A percentile compares a stretch with the other conserved stretches of the same genome.
Conservation (phyloP, 2,797 vertebrate species). For the Acipenser transmontanus region DNA sequence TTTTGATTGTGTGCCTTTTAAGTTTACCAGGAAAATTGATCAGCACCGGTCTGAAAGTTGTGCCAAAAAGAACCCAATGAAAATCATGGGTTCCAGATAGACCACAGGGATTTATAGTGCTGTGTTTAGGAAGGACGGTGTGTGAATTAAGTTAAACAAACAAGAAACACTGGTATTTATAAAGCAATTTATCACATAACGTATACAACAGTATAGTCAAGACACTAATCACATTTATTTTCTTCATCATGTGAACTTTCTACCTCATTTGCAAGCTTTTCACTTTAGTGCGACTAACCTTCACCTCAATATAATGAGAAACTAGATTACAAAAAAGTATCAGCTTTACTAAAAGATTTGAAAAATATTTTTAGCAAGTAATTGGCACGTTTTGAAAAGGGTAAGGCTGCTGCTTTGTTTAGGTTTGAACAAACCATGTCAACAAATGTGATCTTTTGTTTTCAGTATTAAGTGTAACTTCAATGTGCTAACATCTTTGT, state of each 20-base stretch:
- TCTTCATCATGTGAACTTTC: background rate
- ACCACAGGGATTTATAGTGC: background rate
- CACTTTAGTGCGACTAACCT: constrained; percentile 11
- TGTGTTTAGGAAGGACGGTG: no score
- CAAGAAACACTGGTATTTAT: no score
- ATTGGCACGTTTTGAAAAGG: constrained; percentile 17
- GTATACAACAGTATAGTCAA: background rate
- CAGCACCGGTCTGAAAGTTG: constrained; percentile 16
- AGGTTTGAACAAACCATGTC: constrained; percentile 23
- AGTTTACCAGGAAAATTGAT: constrained; percentile 10
- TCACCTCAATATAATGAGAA: constrained; percentile 19
- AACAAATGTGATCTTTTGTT: constrained; percentile 41
- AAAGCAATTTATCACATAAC: no score
- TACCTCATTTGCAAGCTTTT: constrained; percentile 8
- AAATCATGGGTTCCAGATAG: constrained; percentile 17
- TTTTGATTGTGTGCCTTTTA: constrained; percentile 20
- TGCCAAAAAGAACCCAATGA: constrained; percentile 18
- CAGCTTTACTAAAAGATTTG: constrained; percentile 14
- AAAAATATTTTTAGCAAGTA: constrained; percentile 15
- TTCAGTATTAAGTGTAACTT: constrained; percentile 50
- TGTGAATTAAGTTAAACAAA: no score
- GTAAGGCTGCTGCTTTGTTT: constrained; percentile 13
- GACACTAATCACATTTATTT: background rate
- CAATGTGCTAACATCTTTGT: constrained; percentile 9
- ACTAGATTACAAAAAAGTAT: constrained; percentile 8